Conservation (phyloP, 2,113 vertebrate genomes). For the Castor canadensis region DNA sequence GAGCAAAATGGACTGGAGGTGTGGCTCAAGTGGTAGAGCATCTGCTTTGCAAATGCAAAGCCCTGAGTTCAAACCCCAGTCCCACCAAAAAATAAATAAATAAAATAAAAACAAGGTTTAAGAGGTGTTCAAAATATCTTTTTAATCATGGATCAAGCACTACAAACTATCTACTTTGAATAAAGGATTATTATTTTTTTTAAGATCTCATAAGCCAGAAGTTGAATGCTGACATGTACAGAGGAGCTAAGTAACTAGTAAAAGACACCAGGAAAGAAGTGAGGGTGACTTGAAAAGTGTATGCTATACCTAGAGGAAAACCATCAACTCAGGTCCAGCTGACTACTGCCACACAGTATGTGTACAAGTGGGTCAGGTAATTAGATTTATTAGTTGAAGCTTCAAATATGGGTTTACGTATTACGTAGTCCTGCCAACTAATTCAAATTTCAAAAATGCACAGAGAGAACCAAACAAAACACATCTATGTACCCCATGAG, state of each 20-base stretch:
- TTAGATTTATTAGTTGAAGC: neutral
- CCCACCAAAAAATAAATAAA: neutral
- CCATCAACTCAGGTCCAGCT: neutral
- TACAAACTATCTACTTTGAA: neutral
- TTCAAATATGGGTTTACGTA: constrained; percentile 5
- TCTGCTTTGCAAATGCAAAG: no score
- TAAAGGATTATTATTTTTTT: neutral
- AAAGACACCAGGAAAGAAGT: neutral
- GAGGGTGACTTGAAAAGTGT: neutral
- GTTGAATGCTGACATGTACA: neutral
- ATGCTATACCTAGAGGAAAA: neutral
- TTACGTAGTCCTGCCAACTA: neutral
- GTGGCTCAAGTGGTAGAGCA: no score
- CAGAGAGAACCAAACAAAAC: neutral
- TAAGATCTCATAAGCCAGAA: neutral
- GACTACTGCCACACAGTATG: neutral
- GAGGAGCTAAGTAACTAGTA: neutral
- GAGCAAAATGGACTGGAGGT: no score
- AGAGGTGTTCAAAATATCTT: neutral
- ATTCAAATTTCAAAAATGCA: constrained; percentile 26
- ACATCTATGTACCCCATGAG: neutral
- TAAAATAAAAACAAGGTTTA: no score
- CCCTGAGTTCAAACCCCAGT: no score
- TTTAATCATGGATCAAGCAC: neutral
- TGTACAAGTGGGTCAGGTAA: neutral